A percentile compares a stretch with the other conserved stretches of the same genome.
Evolutionary conservation across 1,140 invertebrate species (phyloP).

Genomic region (Bombus soroeensis): DNA sequence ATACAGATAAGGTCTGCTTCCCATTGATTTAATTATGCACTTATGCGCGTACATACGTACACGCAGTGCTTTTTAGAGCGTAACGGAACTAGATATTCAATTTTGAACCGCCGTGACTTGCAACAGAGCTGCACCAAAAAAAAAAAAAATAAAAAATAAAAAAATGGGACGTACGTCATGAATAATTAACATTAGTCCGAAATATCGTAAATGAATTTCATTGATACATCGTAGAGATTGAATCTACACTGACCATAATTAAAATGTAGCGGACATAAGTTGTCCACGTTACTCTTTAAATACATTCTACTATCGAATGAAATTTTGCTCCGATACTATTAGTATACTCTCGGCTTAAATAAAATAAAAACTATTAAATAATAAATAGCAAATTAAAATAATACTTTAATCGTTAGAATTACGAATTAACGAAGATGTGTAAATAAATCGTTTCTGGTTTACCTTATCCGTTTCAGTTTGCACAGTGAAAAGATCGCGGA

Average conservation of each 20-base stretch:
- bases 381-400: no score
- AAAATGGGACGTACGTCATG: conserved; percentile 27
- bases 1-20: neutral
- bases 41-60: neutral
- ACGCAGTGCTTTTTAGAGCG: conserved; percentile 59
- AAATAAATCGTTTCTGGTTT: no score
- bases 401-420: no score
- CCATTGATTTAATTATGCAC: conserved; percentile 10
- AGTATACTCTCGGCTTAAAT: neutral
- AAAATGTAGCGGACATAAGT: no score
- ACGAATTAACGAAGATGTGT: no score
- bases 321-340: neutral
- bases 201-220: conserved; percentile 19
- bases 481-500: no score
- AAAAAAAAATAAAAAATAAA: conserved; percentile 33
- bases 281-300: neutral
- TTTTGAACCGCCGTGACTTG: conserved; percentile 52
- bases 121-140: conserved; percentile 39
- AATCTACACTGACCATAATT: neutral
- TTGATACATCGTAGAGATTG: neutral
- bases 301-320: neutral
- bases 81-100: conserved; percentile 50
- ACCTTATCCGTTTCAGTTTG: no score
- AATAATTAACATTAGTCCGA: neutral
- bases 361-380: no score